A percentile compares a stretch with the other conserved stretches of the same genome.
Evolutionary conservation across 1,140 invertebrate genomes (phyloP).

Genomic region (Aphaenogaster ashmeadi): DNA sequence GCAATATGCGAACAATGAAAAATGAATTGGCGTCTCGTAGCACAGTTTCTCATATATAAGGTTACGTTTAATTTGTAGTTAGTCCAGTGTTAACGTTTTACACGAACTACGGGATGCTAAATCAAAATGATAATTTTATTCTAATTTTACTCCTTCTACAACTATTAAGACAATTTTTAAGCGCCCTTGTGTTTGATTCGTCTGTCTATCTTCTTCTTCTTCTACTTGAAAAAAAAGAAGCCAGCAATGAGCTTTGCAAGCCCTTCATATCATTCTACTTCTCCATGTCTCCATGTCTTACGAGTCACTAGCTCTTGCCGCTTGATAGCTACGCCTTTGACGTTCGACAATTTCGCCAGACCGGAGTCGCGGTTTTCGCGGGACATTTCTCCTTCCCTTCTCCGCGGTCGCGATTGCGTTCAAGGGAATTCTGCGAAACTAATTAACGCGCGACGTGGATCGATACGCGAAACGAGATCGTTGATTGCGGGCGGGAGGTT

Average conservation of each 20-base stretch:
- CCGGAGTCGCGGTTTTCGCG: constrained; percentile 13
- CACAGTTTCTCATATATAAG: background rate
- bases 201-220: background rate
- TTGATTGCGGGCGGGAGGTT: constrained; percentile 8
- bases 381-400: constrained; percentile 17
- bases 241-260: background rate
- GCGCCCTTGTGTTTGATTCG: background rate
- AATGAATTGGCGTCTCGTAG: background rate
- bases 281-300: background rate
- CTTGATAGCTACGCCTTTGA: background rate
- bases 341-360: constrained; percentile 24
- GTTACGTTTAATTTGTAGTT: constrained; percentile 8
- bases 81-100: constrained; percentile 1
- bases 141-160: constrained; percentile 10
- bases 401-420: background rate
- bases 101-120: background rate
- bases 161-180: constrained; percentile 27
- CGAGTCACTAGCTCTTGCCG: background rate
- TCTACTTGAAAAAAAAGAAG: background rate
- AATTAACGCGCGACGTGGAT: constrained; percentile 46
- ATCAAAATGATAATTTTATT: background rate
- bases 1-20: background rate
- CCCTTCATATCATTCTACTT: background rate
- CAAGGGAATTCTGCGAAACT: constrained; percentile 34
- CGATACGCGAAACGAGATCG: constrained; percentile 26